These are phyloP conservation scores for Phortica okadai DNA, from an alignment of 2,888 invertebrate genomes.

Conservation along the genomic window DNA sequence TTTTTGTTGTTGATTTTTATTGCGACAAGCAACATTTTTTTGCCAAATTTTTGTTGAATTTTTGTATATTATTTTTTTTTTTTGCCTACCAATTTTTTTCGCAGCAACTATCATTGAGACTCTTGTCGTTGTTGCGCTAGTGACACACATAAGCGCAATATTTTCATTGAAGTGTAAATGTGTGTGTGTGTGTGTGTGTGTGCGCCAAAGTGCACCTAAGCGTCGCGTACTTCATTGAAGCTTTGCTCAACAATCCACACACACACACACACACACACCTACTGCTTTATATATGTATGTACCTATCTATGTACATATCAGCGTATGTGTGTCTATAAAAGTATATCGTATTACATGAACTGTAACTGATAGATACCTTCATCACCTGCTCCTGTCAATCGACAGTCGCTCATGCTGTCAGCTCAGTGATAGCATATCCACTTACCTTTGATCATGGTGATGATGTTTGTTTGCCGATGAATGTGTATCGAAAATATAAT, in stretches of 20 bases:
- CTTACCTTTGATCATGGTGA: constrained; percentile 82
- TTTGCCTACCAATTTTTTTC: neutral
- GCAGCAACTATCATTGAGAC: neutral
- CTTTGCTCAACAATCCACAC: too few species aligned
- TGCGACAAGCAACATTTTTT: neutral
- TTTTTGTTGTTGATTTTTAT: neutral
- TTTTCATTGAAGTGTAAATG: constrained; percentile 3
- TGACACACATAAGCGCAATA: constrained; percentile 1
- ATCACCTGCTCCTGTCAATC: neutral
- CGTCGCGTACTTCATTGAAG: neutral
- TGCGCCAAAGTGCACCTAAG: neutral
- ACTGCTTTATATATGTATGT: neutral
- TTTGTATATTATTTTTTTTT: too few species aligned
- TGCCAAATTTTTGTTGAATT: neutral
- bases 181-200: neutral
- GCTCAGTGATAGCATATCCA: constrained; percentile 17
- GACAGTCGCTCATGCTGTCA: constrained; percentile 21
- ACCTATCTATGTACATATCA: too few species aligned
- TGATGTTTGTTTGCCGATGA: constrained; percentile 84
- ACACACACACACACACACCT: neutral
- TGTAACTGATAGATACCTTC: neutral
- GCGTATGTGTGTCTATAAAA: too few species aligned
- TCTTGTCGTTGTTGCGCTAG: neutral
- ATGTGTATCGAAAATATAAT: constrained; percentile 85
- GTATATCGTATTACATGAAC: too few species aligned